Evolutionary conservation across 2,797 vertebrate species (phyloP), one percentile per base, ranked within the genome.

Genomic region (Lepus oiostolus): DNA sequence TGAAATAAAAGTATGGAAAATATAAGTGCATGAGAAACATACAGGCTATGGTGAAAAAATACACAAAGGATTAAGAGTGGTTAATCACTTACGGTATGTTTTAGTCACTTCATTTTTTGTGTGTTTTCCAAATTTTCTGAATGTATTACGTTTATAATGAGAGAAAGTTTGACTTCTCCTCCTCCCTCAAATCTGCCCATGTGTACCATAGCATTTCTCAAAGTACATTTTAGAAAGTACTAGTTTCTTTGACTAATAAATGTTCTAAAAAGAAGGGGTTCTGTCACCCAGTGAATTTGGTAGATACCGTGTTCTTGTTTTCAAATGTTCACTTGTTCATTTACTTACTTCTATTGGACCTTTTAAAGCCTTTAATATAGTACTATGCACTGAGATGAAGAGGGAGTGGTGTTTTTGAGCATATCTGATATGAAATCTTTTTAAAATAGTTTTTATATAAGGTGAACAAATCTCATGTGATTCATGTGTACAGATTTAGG

Each of bases 171-270:
- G 13, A 89, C n/a, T 80, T 58, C 47, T 10, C 13, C 17, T 68
- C 19, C 7, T 17, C 1, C 22, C 30, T 76, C 70, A 87, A 93
- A 65, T 75, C 16, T 11, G 50, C 24, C 12, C 26, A 28, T 52
- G 11, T 52, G 7, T 62, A 65, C 17, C 17, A 26, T 28, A 26
- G 12, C 47, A 47, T 47, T 52, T 79, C 54, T 79, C 63, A 88
- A 42, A 84, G 35, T 30, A 67, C 11, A 38, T n/a, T 76, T 77
- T 75, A 21, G 58, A 90, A 88, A 85, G 80, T 68, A 80, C 28
- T 72, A 62, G 2, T 79, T 83, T 93, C 52, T 58, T 86, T 67
- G n/a, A 13, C 26, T 80, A 80, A 85, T 85, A 58, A 84, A 62
- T 75, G 16, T 75, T 67, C 2, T 42, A 35, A 26, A 28, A 93